phyloP scores from a whole-genome alignment of 1,140 invertebrate species.

The Eurosta solidaginis region DNA sequence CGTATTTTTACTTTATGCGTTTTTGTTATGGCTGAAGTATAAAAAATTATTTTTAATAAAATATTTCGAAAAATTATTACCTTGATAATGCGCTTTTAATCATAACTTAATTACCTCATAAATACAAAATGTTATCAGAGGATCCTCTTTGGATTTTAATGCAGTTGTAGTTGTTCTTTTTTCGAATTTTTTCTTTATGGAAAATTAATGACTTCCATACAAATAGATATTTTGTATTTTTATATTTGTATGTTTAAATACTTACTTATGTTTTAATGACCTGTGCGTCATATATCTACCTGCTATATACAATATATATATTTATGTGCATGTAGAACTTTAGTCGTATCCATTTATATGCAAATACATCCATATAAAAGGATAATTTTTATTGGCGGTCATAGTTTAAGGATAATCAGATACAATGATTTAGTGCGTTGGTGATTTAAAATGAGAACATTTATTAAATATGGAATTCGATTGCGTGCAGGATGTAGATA shows the following conservation, averaged over 20 bases:
- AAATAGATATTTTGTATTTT: too few relatives aligned
- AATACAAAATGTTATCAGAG: conserved; percentile 10
- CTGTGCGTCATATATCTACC: not conserved
- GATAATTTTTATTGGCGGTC: conserved; percentile 3
- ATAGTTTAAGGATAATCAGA: conserved; percentile 1
- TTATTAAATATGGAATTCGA: too few relatives aligned
- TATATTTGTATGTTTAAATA: not conserved
- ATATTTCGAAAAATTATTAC: conserved; percentile 1
- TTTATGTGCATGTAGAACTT: not conserved
- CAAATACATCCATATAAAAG: not conserved
- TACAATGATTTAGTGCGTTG: not conserved
- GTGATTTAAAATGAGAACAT: not conserved
- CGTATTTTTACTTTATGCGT: too few relatives aligned
- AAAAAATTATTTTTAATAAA: not conserved
- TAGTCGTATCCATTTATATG: not conserved
- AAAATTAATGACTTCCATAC: not conserved
- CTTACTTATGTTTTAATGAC: not conserved
- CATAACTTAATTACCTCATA: conserved; percentile 21
- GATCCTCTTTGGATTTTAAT: not conserved
- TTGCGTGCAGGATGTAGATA: too few relatives aligned
- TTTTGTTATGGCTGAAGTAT: too few relatives aligned
- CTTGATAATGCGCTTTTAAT: conserved; percentile 18
- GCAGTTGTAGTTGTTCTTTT: not conserved
- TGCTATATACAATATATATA: not conserved
- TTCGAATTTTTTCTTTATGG: not conserved